These are phyloP conservation scores for Strix aluco DNA, from an alignment of 2,113 vertebrate genomes.

Conservation along the genomic window DNA sequence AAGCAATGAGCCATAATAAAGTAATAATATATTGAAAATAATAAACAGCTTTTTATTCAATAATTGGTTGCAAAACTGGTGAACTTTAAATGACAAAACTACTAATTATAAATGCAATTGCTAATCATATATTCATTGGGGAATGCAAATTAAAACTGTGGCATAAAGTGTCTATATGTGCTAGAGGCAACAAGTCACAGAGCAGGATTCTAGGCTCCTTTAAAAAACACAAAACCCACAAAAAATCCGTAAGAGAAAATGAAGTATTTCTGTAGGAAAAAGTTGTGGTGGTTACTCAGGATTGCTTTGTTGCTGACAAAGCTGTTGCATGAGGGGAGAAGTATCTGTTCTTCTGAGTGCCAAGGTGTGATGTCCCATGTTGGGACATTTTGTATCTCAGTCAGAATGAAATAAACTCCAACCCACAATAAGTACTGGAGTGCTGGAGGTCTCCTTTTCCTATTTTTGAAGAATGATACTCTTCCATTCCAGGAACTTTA, in stretches of 20 bases:
- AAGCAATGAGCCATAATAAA: conserved; percentile 83
- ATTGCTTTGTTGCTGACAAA: background rate
- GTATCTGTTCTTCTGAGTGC: background rate
- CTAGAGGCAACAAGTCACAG: background rate
- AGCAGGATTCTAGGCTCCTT: background rate
- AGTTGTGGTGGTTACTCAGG: background rate
- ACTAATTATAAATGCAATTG: conserved; percentile 71
- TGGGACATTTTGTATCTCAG: background rate
- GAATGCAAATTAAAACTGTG: conserved; percentile 26
- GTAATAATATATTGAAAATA: conserved; percentile 82
- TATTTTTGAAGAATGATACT: background rate
- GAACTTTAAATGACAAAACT: conserved; percentile 77
- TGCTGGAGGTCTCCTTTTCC: background rate
- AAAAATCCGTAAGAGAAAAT: background rate
- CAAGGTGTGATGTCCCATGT: background rate
- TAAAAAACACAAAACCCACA: background rate
- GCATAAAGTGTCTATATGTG: background rate
- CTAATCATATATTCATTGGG: conserved; percentile 37
- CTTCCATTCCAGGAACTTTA: background rate
- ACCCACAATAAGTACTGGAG: background rate
- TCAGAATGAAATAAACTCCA: background rate
- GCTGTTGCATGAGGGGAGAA: background rate
- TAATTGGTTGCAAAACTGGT: conserved; percentile 75
- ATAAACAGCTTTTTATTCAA: conserved; percentile 78
- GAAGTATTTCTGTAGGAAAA: background rate